phyloP scores from a whole-genome alignment of 2,797 vertebrate genomes.

The Pseudochirops cupreus region DNA sequence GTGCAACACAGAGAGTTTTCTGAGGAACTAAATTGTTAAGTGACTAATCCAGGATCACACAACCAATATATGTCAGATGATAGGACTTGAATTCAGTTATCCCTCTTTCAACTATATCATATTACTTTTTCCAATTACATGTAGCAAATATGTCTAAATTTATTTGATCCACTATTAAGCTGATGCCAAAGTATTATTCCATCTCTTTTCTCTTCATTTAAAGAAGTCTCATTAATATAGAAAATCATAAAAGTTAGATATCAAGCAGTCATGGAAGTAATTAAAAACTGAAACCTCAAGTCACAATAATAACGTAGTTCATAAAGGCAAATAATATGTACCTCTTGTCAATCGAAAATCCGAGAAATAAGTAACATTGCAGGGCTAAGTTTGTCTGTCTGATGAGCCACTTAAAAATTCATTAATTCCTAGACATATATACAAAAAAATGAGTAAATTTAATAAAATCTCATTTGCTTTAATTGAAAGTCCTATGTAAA shows the following conservation, averaged over 20 bases:
- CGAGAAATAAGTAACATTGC: conserved; percentile 63
- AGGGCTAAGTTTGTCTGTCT: conserved; percentile 69
- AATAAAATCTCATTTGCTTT: conserved; percentile 79
- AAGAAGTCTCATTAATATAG: neutral
- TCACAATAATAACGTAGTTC: conserved; percentile 72
- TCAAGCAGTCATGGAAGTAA: conserved; percentile 49
- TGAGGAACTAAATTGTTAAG: no score
- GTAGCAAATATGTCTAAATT: conserved; percentile 40
- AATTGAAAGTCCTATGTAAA: conserved; percentile 64
- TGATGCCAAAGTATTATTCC: conserved; percentile 50
- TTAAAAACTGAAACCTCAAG: conserved; percentile 57
- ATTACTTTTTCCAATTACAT: neutral
- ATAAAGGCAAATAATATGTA: conserved; percentile 62
- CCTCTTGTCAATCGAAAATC: conserved; percentile 71
- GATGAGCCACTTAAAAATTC: conserved; percentile 60
- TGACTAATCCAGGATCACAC: no score
- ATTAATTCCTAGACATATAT: conserved; percentile 65
- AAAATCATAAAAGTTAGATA: conserved; percentile 52
- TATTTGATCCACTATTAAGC: conserved; percentile 9
- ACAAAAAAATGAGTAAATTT: conserved; percentile 71
- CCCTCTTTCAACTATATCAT: no score
- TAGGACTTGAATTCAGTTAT: no score
- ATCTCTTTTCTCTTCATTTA: conserved; percentile 43
- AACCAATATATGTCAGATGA: no score
- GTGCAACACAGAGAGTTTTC: no score